Conservation (phyloP, 2,797 vertebrate species). For the Crocidura indochinensis region DNA sequence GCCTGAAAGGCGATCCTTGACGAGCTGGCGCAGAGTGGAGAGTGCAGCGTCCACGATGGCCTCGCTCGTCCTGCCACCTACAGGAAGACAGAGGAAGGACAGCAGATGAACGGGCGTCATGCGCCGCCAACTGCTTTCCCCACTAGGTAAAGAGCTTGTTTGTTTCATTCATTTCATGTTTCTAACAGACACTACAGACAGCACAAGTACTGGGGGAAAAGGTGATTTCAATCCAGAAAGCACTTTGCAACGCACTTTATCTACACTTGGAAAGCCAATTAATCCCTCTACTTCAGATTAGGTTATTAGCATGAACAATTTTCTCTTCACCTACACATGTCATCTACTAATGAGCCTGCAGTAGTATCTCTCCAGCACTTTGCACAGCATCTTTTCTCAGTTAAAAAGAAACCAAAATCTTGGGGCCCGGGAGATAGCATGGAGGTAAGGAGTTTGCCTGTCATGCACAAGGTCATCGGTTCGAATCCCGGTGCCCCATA, state of each 20-base stretch:
- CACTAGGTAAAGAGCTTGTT: neutral
- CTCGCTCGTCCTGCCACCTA: slow-evolving; percentile 95
- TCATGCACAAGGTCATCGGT: no score
- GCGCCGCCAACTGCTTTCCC: no score
- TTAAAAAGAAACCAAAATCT: no score
- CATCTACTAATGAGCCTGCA: neutral
- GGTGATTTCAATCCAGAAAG: neutral
- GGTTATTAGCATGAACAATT: neutral
- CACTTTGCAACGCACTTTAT: no score
- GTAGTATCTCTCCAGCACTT: no score
- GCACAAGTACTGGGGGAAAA: accelerated
- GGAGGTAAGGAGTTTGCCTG: no score
- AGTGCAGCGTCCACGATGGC: slow-evolving; percentile 96
- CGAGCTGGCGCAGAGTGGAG: slow-evolving; percentile 92
- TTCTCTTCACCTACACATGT: neutral
- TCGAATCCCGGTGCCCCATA: no score
- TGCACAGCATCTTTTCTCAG: no score
- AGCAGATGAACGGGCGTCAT: neutral
- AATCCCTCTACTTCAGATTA: neutral
- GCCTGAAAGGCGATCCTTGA: slow-evolving; percentile 95
- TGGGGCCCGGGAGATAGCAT: no score
- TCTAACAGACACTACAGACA: no score
- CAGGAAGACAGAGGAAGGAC: neutral
- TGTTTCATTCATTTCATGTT: neutral
- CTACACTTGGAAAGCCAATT: neutral